Percentiles rank a stretch among this genome's conserved stretches.
Evolutionary conservation across 2,888 invertebrate genomes (phyloP).

Genomic region (Calliphora vomitoria): DNA sequence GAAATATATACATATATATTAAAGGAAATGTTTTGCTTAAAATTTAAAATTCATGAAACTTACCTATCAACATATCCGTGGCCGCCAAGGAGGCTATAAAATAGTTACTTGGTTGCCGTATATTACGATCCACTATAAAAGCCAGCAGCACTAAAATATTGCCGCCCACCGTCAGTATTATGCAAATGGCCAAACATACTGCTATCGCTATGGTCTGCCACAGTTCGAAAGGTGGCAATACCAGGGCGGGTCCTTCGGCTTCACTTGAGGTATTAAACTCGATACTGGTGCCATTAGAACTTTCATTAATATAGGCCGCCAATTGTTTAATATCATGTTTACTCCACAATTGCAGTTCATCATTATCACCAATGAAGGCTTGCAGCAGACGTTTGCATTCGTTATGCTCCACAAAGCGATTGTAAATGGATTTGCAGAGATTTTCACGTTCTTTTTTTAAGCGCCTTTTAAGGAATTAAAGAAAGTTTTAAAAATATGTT

Average conservation of each 20-base stretch:
- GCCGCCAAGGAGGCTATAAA: conserved; percentile 99
- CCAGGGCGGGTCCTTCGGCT: conserved; percentile 85
- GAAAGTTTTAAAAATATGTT: neutral
- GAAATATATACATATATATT: conserved; percentile 9
- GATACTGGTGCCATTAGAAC: conserved; percentile 72
- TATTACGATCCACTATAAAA: conserved; percentile 96
- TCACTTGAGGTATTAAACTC: conserved; percentile 76
- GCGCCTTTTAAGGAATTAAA: conserved; percentile 86
- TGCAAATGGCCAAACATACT: conserved; percentile 93
- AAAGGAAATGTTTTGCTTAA: neutral
- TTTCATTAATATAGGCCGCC: conserved; percentile 79
- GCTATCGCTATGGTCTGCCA: conserved; percentile 97
- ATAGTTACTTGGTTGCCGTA: conserved; percentile 99
- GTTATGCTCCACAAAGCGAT: conserved; percentile 86
- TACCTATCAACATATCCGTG: conserved; percentile 97
- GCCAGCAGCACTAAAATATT: conserved; percentile 97
- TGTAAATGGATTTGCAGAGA: conserved; percentile 89
- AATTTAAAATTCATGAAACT: neutral
- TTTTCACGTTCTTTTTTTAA: conserved; percentile 90
- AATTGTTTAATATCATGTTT: conserved; percentile 79
- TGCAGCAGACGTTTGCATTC: conserved; percentile 87
- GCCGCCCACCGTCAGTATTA: conserved; percentile 96
- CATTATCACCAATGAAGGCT: conserved; percentile 84
- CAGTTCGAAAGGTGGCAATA: conserved; percentile 93
- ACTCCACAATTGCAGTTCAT: conserved; percentile 83